These are phyloP conservation scores for Rallus crepitans DNA, from an alignment of 2,797 vertebrate genomes.

Conservation along the genomic window DNA sequence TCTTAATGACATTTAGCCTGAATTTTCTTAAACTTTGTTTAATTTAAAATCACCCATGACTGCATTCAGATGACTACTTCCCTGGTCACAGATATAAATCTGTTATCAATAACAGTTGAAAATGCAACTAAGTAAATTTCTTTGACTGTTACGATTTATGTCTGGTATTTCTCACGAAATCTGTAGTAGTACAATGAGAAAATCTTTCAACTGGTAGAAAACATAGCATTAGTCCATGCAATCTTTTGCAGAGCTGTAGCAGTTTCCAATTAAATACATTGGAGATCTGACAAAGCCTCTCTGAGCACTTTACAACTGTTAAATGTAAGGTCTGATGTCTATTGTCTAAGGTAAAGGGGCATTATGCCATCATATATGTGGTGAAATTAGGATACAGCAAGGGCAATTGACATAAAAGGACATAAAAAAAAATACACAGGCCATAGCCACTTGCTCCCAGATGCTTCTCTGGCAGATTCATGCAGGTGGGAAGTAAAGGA, in stretches of 20 bases:
- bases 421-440: neutral
- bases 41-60: slow-evolving; percentile 65
- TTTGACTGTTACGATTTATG: slow-evolving; percentile 32
- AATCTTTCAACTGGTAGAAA: slow-evolving; percentile 12
- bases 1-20: slow-evolving; percentile 71
- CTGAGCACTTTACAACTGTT: neutral
- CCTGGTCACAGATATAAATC: slow-evolving; percentile 57
- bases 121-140: slow-evolving; percentile 64
- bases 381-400: slow-evolving; percentile 3
- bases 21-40: slow-evolving; percentile 72
- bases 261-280: neutral
- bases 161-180: slow-evolving; percentile 12
- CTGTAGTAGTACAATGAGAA: neutral
- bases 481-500: neutral
- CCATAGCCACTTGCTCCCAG: neutral
- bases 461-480: neutral
- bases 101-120: slow-evolving; percentile 30
- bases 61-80: slow-evolving; percentile 48
- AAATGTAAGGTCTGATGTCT: neutral
- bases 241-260: neutral
- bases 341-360: neutral
- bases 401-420: neutral
- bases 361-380: neutral
- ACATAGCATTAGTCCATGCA: neutral
- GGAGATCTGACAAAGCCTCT: neutral